phyloP scores from a whole-genome alignment of 2,888 invertebrate genomes.

The Resseliella maxima region DNA sequence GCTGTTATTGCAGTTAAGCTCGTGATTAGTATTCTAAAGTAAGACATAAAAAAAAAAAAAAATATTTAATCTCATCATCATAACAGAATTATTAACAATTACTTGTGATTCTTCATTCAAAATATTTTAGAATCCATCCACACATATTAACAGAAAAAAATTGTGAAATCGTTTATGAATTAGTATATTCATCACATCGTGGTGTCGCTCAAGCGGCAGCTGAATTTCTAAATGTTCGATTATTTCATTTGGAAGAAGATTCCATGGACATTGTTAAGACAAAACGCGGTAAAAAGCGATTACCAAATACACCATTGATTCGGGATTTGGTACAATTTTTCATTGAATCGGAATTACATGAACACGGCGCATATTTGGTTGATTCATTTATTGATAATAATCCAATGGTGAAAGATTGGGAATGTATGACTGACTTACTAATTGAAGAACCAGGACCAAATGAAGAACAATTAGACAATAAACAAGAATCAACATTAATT shows the following conservation, averaged over 20 bases:
- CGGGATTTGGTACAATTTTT: conserved; percentile 98
- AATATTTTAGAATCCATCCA: conserved; percentile 80
- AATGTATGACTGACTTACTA: conserved; percentile 97
- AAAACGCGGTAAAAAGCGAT: conserved; percentile 85
- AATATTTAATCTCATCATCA: conserved; percentile 92
- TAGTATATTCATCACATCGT: conserved; percentile 97
- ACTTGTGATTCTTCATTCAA: too few species aligned
- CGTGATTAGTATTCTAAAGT: conserved; percentile 93
- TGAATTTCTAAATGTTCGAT: conserved; percentile 96
- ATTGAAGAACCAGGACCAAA: conserved; percentile 92
- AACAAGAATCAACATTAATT: conserved; percentile 95
- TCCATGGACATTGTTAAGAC: conserved; percentile 78
- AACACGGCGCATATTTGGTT: conserved; percentile 98
- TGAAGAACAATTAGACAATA: conserved; percentile 93
- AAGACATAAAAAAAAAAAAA: too few species aligned
- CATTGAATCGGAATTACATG: conserved; percentile 96
- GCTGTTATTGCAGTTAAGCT: conserved; percentile 96
- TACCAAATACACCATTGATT: conserved; percentile 92
- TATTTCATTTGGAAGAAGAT: conserved; percentile 86
- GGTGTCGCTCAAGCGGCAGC: conserved; percentile 97
- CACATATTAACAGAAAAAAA: conserved; percentile 97
- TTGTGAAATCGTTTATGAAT: conserved; percentile 98
- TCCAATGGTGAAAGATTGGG: conserved; percentile 99
- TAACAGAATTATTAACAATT: too few species aligned
- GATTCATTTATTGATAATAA: conserved; percentile 98